A percentile compares a stretch with the other conserved stretches of the same genome.
Evolutionary conservation across 2,797 vertebrate species (phyloP).

Genomic region (Atherinosoma microstoma): DNA sequence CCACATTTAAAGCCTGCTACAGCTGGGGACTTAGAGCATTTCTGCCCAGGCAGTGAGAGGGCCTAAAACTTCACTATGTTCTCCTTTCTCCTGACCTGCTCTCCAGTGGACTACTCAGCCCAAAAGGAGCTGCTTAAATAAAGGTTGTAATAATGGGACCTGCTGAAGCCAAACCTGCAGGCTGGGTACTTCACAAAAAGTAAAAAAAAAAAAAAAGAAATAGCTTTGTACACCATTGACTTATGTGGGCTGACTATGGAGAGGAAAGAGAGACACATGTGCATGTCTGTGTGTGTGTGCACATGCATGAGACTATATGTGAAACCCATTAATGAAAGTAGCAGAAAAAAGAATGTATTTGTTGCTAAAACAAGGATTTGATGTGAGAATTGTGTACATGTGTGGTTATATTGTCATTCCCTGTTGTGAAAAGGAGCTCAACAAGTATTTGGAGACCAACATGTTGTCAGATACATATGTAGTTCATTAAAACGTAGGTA

Average conservation of each 20-base stretch:
- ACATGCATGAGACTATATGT: background rate
- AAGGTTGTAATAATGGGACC: constrained; percentile 75
- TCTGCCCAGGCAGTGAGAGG: constrained; percentile 60
- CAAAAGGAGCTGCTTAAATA: constrained; percentile 75
- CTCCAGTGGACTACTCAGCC: constrained; percentile 69
- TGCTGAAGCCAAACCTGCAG: constrained; percentile 64
- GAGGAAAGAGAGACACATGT: constrained; percentile 18
- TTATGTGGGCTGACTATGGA: constrained; percentile 39
- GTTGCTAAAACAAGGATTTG: constrained; percentile 1
- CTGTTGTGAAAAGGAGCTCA: background rate
- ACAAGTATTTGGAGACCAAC: constrained; percentile 5
- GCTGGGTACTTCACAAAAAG: constrained; percentile 64
- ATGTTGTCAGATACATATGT: background rate
- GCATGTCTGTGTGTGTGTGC: background rate
- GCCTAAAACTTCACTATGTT: constrained; percentile 67
- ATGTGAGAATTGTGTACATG: background rate
- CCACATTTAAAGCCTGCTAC: constrained; percentile 71
- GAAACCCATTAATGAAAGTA: constrained; percentile 7
- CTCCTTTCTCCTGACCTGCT: constrained; percentile 62
- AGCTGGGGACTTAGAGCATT: constrained; percentile 69
- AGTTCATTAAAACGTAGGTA: background rate
- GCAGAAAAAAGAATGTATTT: constrained; percentile 6
- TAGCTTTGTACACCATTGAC: constrained; percentile 60
- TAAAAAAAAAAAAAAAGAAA: constrained; percentile 69
- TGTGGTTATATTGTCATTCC: background rate